Conservation (phyloP, 2,113 vertebrate species). For the Dolichotis patagonum region DNA sequence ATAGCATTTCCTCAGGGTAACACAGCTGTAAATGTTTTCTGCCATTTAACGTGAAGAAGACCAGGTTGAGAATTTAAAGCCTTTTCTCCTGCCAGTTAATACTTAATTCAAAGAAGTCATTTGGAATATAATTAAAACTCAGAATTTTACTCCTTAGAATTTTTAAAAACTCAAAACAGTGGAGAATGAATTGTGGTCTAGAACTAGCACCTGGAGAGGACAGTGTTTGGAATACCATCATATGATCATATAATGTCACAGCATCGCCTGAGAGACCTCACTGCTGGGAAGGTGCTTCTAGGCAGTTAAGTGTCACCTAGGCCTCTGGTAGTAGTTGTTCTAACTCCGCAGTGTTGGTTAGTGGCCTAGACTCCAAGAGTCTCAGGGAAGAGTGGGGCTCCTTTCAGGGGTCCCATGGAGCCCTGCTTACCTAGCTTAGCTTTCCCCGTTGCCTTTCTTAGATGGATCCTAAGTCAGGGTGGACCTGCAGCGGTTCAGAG, state of each 20-base stretch:
- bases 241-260: background rate
- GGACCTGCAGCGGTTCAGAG: background rate
- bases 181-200: too few species aligned
- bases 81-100: conserved; percentile 8
- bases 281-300: background rate
- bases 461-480: background rate
- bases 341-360: background rate
- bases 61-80: conserved; percentile 21
- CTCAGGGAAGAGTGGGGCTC: background rate
- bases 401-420: background rate
- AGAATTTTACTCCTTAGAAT: background rate
- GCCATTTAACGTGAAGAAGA: background rate
- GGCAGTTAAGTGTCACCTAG: background rate
- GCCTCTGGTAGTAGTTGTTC: background rate
- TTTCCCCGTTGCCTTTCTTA: background rate
- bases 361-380: background rate
- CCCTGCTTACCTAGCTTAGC: background rate
- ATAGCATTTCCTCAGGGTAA: background rate
- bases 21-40: conserved; percentile 16
- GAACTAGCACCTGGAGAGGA: background rate
- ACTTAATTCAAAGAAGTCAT: background rate
- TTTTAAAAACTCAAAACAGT: background rate
- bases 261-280: background rate
- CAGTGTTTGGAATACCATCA: background rate
- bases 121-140: conserved; percentile 15